Evolutionary conservation across 92 coral and sea anemone species (phyloP), one percentile per base, ranked within the genome.

Genomic region (Bergia puertoricense): DNA sequence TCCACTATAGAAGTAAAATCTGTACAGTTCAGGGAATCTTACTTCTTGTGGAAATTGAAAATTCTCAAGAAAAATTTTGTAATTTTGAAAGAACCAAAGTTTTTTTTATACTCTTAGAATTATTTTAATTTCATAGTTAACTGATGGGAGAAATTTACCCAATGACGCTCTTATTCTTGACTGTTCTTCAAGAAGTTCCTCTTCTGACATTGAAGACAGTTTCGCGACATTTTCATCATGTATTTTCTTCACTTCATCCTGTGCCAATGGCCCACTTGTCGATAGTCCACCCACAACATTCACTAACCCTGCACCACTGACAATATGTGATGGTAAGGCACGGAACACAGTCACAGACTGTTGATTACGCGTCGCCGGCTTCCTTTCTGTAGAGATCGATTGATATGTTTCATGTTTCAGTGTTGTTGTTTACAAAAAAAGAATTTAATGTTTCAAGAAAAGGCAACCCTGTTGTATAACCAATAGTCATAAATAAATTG

Each of bases 181-280:
- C 88, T 95, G 96, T 81, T 96, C 99, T 74, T 92, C 97, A 66
- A 93, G 11, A 50, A 96, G 92, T 71, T 95, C 98, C 67, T 96
- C 92, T 62, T 91, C 81, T 15, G 99, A 85, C 94, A 96, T 86
- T 10, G 94, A 69, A 41, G 96, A 89, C 86, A 96, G 91, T 76
- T 77, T 95, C 2, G 91, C 89, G 2, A 95, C 38, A 86, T 96
- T 96, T 83, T 96, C 98, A 40, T 83, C 81, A 82, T 96, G 99
- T 37, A 96, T 96, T 89, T 90, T 82, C 46, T 89, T 93, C 22
- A 86, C 88, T 22, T 94, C 99, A 51, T 89, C 85, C 48, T 90
- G 80, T 6, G 88, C 80, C 10, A 67, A 23, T n/a, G 89, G 14
- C 69, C 69, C 30, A 62, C 30, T 62, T 62, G 45, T 20, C 51